Conservation (phyloP, 2,797 vertebrate genomes). For the Naso thynnoides region DNA sequence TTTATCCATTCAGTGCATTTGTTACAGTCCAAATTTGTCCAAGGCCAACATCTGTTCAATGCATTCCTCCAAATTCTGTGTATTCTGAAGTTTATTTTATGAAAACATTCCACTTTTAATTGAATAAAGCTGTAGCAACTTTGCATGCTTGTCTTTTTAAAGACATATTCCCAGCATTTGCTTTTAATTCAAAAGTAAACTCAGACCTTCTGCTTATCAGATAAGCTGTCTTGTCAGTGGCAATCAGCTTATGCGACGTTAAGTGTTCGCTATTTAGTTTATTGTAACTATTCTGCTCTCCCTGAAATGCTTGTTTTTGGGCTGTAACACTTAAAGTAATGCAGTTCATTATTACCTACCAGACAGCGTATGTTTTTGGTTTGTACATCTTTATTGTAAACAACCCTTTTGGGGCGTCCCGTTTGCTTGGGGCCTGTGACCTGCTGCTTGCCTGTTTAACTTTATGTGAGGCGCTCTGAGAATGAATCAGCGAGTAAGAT, state of each 20-base stretch:
- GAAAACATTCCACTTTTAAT: neutral
- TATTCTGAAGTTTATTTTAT: neutral
- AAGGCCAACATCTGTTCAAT: neutral
- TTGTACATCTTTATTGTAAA: neutral
- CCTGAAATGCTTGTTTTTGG: neutral
- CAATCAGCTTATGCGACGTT: neutral
- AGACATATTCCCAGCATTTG: neutral
- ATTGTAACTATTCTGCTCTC: neutral
- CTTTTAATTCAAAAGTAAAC: neutral
- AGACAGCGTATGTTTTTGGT: neutral
- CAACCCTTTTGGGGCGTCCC: neutral
- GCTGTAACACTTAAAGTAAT: neutral
- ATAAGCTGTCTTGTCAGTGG: neutral
- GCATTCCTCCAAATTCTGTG: neutral
- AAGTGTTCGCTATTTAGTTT: neutral
- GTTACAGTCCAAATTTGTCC: neutral
- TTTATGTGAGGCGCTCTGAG: neutral
- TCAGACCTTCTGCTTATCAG: neutral
- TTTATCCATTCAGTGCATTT: constrained; percentile 1
- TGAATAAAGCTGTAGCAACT: neutral
- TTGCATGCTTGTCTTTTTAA: neutral
- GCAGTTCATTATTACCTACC: neutral
- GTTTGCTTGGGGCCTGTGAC: neutral
- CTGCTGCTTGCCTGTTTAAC: neutral
- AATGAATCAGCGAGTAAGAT: neutral